Percentiles rank a stretch among this genome's conserved stretches.
Conservation (phyloP, 2,113 vertebrate genomes). For the Pollimyrus isidori region DNA sequence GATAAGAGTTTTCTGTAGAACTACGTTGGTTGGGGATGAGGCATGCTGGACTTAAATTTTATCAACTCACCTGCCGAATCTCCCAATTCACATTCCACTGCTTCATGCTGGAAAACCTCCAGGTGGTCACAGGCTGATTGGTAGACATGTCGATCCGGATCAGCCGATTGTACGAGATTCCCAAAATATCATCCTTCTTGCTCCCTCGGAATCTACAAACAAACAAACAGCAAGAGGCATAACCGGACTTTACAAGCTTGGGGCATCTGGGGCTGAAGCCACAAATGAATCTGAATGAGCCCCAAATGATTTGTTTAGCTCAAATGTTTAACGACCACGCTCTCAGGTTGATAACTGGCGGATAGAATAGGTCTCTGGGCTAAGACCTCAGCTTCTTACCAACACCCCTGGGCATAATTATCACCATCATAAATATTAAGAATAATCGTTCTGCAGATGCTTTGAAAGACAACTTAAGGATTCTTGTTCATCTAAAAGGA, state of each 20-base stretch:
- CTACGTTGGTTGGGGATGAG: background rate
- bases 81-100: conserved; percentile 99
- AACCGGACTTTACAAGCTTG: background rate
- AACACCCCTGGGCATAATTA: background rate
- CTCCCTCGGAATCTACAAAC: conserved; percentile 78
- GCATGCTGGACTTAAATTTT: background rate
- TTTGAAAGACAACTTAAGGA: background rate
- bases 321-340: background rate
- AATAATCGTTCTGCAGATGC: background rate
- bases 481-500: background rate
- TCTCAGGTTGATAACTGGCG: background rate
- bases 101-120: conserved; percentile 95
- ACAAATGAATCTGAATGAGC: background rate
- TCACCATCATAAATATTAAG: background rate
- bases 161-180: conserved; percentile 89
- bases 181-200: conserved; percentile 92
- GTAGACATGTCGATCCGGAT: conserved; percentile 85
- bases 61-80: conserved; percentile 76
- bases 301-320: background rate
- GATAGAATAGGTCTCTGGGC: background rate
- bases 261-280: background rate
- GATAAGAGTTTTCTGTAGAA: background rate
- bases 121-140: conserved; percentile 80
- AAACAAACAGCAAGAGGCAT: conserved; percentile 13
- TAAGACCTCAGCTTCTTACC: background rate